phyloP scores from a whole-genome alignment of 2,888 invertebrate species.

The Osmoderma eremita region DNA sequence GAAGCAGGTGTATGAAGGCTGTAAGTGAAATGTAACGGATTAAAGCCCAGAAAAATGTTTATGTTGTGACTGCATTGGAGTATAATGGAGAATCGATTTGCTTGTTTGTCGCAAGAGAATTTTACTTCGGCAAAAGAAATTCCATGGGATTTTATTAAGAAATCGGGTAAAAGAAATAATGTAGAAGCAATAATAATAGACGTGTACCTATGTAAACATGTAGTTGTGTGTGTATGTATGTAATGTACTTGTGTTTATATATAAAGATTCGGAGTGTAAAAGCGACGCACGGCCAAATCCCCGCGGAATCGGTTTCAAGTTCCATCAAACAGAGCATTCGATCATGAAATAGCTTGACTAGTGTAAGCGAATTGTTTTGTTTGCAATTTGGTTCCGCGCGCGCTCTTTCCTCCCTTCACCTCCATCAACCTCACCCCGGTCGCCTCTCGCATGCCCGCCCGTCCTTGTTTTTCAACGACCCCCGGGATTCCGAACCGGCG shows the following conservation, averaged over 20 bases:
- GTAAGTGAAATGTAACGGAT: no score
- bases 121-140: no score
- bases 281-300: conserved; percentile 37
- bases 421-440: conserved; percentile 48
- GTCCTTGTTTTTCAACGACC: conserved; percentile 67
- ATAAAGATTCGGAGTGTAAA: conserved; percentile 26
- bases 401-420: conserved; percentile 33
- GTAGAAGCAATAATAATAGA: conserved; percentile 5
- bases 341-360: conserved; percentile 55
- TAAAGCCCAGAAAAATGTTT: no score
- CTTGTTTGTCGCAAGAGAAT: no score
- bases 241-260: conserved; percentile 28
- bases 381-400: conserved; percentile 59
- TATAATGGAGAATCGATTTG: no score
- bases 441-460: conserved; percentile 61
- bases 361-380: conserved; percentile 60
- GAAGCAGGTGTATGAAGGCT: no score
- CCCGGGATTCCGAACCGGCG: conserved; percentile 66
- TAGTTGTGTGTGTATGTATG: background rate
- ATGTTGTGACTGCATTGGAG: no score
- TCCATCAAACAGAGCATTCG: conserved; percentile 53
- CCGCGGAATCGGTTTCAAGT: conserved; percentile 48
- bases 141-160: no score
- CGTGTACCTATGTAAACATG: background rate
- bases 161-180: background rate